These are phyloP conservation scores for Acromyrmex echinatior DNA, from an alignment of 1,140 invertebrate genomes.

Conservation along the genomic window DNA sequence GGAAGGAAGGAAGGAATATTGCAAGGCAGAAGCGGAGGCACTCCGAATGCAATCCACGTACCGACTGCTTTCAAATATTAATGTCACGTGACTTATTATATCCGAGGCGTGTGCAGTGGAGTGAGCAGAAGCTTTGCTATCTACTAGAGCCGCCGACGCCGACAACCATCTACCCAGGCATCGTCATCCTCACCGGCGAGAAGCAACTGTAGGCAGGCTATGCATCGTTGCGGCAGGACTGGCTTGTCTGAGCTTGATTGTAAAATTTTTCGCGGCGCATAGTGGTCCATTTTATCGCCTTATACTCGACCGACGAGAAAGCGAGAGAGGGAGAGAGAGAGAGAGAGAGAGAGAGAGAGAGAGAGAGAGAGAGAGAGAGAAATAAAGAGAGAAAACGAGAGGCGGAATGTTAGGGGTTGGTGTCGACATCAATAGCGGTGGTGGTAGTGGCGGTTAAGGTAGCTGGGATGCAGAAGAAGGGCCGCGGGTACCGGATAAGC, in stretches of 20 bases:
- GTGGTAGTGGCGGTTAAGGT: constrained; percentile 34
- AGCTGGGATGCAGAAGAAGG: constrained; percentile 56
- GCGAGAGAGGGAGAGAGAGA: not conserved
- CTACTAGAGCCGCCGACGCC: constrained; percentile 51
- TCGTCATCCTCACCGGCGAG: constrained; percentile 30
- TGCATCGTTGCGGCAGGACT: constrained; percentile 73
- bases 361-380: not conserved
- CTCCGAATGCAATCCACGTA: constrained; percentile 87
- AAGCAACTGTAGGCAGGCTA: constrained; percentile 69
- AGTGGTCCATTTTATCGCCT: constrained; percentile 83
- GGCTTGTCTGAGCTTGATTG: constrained; percentile 82
- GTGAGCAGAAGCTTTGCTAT: constrained; percentile 80
- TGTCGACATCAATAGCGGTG: constrained; percentile 44
- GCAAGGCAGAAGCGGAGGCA: constrained; percentile 75
- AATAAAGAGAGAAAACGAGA: constrained; percentile 5
- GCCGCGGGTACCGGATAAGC: constrained; percentile 70
- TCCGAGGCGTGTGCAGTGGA: constrained; percentile 84
- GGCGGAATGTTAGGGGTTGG: constrained; percentile 19
- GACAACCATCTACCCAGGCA: constrained; percentile 18
- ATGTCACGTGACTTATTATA: constrained; percentile 88
- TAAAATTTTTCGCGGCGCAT: constrained; percentile 82
- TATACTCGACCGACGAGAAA: constrained; percentile 56
- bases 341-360: constrained; percentile 24
- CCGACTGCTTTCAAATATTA: constrained; percentile 87
- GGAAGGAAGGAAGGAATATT: constrained; percentile 79